Evolutionary conservation across 2,113 vertebrate genomes (phyloP).

Genomic region (Scomber scombrus): DNA sequence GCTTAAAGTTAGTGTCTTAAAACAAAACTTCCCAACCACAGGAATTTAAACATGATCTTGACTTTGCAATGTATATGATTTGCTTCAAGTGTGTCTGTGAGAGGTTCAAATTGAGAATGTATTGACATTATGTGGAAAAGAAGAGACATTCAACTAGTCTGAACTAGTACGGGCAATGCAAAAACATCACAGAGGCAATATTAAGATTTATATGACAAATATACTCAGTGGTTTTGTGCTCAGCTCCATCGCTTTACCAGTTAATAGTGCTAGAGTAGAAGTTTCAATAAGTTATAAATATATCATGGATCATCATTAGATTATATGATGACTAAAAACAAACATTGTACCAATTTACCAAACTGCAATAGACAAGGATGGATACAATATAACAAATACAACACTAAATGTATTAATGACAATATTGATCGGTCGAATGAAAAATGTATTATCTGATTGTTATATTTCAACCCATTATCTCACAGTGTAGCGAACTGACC

Average conservation of each 20-base stretch:
- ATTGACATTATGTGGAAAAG: constrained; percentile 7
- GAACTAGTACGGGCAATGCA: background rate
- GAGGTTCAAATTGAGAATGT: background rate
- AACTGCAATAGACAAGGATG: too few relatives aligned
- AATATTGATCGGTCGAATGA: too few relatives aligned
- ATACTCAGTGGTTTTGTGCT: background rate
- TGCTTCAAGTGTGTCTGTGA: background rate
- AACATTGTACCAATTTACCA: too few relatives aligned
- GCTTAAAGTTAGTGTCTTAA: background rate
- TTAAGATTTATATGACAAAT: constrained; percentile 35
- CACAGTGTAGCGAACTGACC: constrained; percentile 49
- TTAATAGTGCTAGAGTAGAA: constrained; percentile 1
- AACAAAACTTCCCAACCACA: background rate
- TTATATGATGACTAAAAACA: background rate
- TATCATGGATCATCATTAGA: background rate
- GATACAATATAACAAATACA: too few relatives aligned
- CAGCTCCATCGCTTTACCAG: constrained; percentile 9
- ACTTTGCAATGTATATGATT: background rate
- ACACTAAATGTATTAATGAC: too few relatives aligned
- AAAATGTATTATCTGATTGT: background rate
- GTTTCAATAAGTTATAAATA: constrained; percentile 1
- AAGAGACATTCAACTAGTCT: background rate
- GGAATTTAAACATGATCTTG: background rate
- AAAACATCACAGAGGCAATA: constrained; percentile 8
- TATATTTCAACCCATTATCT: background rate